phyloP scores from a whole-genome alignment of 2,113 vertebrate species.

The Epinephelus cyanopodus region DNA sequence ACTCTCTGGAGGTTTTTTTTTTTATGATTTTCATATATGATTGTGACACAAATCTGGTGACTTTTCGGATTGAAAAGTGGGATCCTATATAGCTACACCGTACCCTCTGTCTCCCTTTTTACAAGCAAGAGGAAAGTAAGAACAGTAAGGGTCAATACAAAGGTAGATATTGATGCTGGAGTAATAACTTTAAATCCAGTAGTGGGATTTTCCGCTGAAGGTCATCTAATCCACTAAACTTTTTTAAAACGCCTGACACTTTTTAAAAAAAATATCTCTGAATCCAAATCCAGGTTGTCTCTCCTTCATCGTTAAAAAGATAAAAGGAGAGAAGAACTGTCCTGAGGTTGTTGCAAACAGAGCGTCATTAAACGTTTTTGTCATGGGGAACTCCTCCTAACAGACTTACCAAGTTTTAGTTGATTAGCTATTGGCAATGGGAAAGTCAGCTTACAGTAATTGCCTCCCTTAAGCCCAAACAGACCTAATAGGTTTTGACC shows the following conservation, averaged over 20 bases:
- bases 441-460: slow-evolving; percentile 29
- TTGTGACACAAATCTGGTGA: background rate
- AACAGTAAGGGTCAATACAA: slow-evolving; percentile 1
- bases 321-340: slow-evolving; percentile 4
- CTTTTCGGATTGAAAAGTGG: background rate
- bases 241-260: slow-evolving; percentile 2
- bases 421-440: slow-evolving; percentile 47
- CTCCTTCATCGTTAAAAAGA: background rate
- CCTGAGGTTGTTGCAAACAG: slow-evolving; percentile 1
- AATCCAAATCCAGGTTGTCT: background rate
- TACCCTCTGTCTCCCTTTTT: background rate
- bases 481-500: background rate
- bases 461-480: slow-evolving; percentile 28
- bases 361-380: slow-evolving; percentile 14
- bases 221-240: slow-evolving; percentile 1
- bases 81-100: background rate
- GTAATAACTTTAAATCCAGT: background rate
- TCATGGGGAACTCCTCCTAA: slow-evolving; percentile 16
- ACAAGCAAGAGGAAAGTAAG: slow-evolving; percentile 21
- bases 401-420: slow-evolving; percentile 42
- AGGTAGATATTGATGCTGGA: background rate
- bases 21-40: slow-evolving; percentile 30
- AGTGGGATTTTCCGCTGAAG: background rate
- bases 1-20: slow-evolving; percentile 21
- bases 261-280: background rate